These are phyloP conservation scores for Poeciliopsis prolifica DNA, from an alignment of 2,113 vertebrate genomes.

Conservation along the genomic window DNA sequence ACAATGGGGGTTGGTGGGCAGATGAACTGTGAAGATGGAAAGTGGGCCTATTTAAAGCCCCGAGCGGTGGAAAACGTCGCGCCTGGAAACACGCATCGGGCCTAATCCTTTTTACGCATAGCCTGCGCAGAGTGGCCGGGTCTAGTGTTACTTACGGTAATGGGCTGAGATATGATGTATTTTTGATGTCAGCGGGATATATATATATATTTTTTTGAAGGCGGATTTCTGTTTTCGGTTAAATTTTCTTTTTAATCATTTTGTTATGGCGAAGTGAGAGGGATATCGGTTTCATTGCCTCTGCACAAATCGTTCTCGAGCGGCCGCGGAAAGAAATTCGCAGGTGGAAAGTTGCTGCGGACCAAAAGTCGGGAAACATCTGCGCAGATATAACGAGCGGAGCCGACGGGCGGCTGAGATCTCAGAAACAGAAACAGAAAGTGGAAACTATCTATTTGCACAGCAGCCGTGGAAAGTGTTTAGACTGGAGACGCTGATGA, in stretches of 20 bases:
- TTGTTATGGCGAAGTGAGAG: constrained; percentile 14
- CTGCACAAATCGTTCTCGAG: constrained; percentile 41
- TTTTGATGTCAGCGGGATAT: constrained; percentile 47
- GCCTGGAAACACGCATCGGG: constrained; percentile 68
- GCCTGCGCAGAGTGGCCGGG: constrained; percentile 50
- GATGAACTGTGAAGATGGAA: constrained; percentile 75
- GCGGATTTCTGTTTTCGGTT: constrained; percentile 49
- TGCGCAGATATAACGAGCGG: constrained; percentile 38
- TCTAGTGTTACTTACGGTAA: constrained; percentile 61
- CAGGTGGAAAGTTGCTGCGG: constrained; percentile 51
- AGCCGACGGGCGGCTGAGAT: constrained; percentile 24
- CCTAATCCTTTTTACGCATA: constrained; percentile 54
- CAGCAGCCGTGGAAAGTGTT: constrained; percentile 63
- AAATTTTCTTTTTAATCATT: constrained; percentile 60
- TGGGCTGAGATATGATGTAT: constrained; percentile 55
- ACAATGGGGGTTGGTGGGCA: constrained; percentile 69
- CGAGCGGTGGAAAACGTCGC: constrained; percentile 62
- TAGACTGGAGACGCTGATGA: constrained; percentile 65
- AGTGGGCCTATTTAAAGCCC: constrained; percentile 74
- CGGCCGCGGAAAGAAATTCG: constrained; percentile 11
- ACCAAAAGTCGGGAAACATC: constrained; percentile 48
- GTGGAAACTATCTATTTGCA: constrained; percentile 63
- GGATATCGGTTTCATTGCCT: constrained; percentile 46
- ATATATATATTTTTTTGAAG: constrained; percentile 1
- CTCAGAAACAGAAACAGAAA: constrained; percentile 23